These are phyloP conservation scores for Bubo scandiacus DNA, from an alignment of 2,113 vertebrate genomes.

Conservation along the genomic window DNA sequence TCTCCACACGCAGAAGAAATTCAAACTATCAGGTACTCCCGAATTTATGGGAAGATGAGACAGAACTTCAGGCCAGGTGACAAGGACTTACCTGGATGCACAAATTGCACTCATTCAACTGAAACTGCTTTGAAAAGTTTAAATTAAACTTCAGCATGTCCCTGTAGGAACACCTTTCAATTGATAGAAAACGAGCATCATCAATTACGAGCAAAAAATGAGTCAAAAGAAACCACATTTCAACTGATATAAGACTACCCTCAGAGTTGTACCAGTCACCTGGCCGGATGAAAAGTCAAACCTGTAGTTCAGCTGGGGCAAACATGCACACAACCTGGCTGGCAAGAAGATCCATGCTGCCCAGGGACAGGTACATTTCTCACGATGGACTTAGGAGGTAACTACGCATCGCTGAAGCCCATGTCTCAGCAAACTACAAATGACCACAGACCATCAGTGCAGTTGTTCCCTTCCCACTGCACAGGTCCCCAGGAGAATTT, in stretches of 20 bases:
- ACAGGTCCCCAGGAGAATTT: background rate
- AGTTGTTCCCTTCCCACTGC: background rate
- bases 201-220: background rate
- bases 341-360: background rate
- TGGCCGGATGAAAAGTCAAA: background rate
- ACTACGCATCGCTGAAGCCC: background rate
- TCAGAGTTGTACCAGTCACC: background rate
- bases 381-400: background rate
- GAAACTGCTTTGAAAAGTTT: background rate
- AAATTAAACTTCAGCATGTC: background rate
- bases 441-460: background rate
- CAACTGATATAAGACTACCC: background rate
- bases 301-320: background rate
- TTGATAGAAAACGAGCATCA: background rate
- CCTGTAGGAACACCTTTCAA: background rate
- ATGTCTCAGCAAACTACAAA: background rate
- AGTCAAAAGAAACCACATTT: background rate
- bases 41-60: background rate
- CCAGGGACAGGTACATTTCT: background rate
- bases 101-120: background rate
- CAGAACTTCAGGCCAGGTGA: background rate
- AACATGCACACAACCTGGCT: background rate
- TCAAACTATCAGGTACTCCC: background rate
- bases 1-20: background rate
- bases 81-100: background rate